Evolutionary conservation across 2,888 invertebrate genomes (phyloP).

Genomic region (Epirrhoe alternata): DNA sequence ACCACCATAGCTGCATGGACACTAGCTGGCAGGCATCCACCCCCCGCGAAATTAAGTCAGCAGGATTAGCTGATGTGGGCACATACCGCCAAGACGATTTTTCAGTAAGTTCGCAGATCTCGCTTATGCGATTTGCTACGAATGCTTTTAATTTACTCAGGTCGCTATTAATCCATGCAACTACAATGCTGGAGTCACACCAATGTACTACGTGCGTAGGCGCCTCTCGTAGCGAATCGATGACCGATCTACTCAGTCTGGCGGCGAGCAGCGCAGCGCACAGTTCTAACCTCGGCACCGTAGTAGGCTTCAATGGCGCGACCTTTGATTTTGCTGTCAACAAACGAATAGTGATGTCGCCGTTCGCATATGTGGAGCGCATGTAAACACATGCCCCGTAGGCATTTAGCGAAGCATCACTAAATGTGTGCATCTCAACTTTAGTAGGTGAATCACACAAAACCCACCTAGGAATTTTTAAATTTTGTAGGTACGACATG

Average conservation of each 20-base stretch:
- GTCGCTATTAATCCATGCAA: neutral
- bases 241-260: neutral
- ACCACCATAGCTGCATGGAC: slow-evolving; percentile 1
- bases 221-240: neutral
- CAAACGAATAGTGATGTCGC: neutral
- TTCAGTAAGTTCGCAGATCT: neutral
- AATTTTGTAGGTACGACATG: slow-evolving; percentile 16
- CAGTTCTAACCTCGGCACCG: neutral
- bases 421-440: slow-evolving; percentile 48
- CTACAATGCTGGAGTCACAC: slow-evolving; percentile 1
- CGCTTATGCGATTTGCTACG: neutral
- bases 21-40: neutral
- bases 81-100: neutral
- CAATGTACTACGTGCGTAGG: neutral
- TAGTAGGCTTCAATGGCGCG: neutral
- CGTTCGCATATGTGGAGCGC: slow-evolving; percentile 25
- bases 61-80: neutral
- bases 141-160: neutral
- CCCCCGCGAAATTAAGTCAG: neutral
- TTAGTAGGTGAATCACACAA: slow-evolving; percentile 32
- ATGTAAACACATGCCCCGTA: slow-evolving; percentile 51
- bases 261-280: neutral
- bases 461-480: slow-evolving; percentile 42
- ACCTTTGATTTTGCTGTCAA: neutral
- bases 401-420: slow-evolving; percentile 46